phyloP scores from a whole-genome alignment of 2,888 invertebrate species.

The Polymixis lichenea region DNA sequence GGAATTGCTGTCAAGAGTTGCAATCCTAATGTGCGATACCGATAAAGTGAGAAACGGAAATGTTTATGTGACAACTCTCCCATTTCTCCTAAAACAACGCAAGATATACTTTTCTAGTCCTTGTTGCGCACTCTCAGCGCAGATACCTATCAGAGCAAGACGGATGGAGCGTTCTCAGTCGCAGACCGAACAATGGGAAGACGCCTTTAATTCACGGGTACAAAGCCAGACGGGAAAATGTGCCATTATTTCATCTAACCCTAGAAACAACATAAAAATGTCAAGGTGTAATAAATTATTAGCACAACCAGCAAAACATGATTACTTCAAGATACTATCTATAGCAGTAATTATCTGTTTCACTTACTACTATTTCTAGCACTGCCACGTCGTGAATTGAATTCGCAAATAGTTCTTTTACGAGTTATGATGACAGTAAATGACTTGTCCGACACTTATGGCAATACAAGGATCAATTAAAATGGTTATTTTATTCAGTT shows the following conservation, averaged over 20 bases:
- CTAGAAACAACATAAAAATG: constrained; percentile 58
- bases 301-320: constrained; percentile 42
- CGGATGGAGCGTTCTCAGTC: constrained; percentile 75
- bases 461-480: constrained; percentile 64
- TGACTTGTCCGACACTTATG: constrained; percentile 62
- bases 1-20: neutral
- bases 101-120: constrained; percentile 58
- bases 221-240: constrained; percentile 67
- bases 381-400: constrained; percentile 46
- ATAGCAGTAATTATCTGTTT: constrained; percentile 57
- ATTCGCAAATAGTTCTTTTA: constrained; percentile 59
- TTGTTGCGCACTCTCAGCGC: constrained; percentile 70
- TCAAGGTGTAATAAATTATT: constrained; percentile 50
- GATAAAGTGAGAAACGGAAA: constrained; percentile 40
- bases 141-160: constrained; percentile 83
- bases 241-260: constrained; percentile 65
- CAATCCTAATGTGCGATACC: neutral
- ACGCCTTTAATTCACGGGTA: constrained; percentile 75
- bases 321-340: constrained; percentile 39
- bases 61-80: constrained; percentile 55
- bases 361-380: constrained; percentile 53
- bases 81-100: constrained; percentile 64
- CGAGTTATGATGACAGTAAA: constrained; percentile 66
- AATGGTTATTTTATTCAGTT: constrained; percentile 58
- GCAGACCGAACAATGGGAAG: constrained; percentile 71